A percentile compares a stretch with the other conserved stretches of the same genome.
These are phyloP conservation scores for Drosophila equinoxialis DNA, from an alignment of 1,140 invertebrate genomes.

Conservation along the genomic window DNA sequence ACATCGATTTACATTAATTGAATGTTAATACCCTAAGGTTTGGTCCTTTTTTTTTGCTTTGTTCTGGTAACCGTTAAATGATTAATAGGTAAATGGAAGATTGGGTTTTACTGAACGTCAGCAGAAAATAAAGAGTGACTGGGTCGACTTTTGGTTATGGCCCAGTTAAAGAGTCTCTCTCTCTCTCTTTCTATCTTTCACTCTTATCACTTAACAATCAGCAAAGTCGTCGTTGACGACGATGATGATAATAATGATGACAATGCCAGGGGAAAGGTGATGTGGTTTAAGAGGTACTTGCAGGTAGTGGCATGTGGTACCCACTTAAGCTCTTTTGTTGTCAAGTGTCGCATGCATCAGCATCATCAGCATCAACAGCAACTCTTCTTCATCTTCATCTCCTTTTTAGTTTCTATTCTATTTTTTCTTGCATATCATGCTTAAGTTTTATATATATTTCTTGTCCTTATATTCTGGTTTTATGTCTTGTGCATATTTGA, in stretches of 20 bases:
- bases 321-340: slow-evolving; percentile 27
- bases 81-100: slow-evolving; percentile 48
- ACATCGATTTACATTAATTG: slow-evolving; percentile 67
- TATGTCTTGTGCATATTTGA: slow-evolving; percentile 40
- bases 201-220: slow-evolving; percentile 63
- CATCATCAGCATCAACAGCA: slow-evolving; percentile 5
- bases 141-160: background rate
- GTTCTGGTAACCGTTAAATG: slow-evolving; percentile 66
- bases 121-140: background rate
- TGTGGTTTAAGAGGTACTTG: slow-evolving; percentile 15
- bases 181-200: slow-evolving; percentile 16
- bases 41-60: slow-evolving; percentile 28
- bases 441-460: slow-evolving; percentile 13
- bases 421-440: slow-evolving; percentile 7
- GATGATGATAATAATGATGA: background rate
- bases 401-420: background rate
- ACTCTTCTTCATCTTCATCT: background rate
- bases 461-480: slow-evolving; percentile 39
- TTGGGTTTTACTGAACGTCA: background rate
- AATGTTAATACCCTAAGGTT: slow-evolving; percentile 65
- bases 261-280: background rate
- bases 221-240: slow-evolving; percentile 1
- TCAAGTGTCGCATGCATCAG: slow-evolving; percentile 5
- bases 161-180: slow-evolving; percentile 32
- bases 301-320: slow-evolving; percentile 30